phyloP scores from a whole-genome alignment of 2,888 invertebrate species.

The Ceratothoa steindachneri region DNA sequence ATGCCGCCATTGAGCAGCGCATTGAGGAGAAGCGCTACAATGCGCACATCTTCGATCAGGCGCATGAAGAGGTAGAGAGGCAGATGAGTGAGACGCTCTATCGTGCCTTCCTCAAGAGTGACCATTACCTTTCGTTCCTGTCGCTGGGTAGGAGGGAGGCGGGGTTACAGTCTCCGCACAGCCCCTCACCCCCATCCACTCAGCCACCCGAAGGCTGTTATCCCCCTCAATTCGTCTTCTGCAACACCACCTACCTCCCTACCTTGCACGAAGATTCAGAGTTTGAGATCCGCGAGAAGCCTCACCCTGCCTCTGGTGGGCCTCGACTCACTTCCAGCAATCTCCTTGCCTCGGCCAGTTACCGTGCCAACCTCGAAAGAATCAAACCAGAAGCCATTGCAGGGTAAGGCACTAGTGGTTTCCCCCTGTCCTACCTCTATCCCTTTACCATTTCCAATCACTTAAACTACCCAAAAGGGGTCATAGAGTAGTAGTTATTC shows the following conservation, averaged over 20 bases:
- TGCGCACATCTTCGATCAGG: slow-evolving; percentile 56
- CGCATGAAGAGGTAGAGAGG: slow-evolving; percentile 74
- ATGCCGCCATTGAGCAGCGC: slow-evolving; percentile 69
- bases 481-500: too few relatives aligned
- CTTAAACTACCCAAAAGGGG: too few relatives aligned
- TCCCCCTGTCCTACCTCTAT: neutral
- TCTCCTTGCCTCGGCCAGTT: slow-evolving; percentile 39
- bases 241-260: slow-evolving; percentile 63
- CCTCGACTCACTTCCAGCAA: slow-evolving; percentile 31
- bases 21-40: slow-evolving; percentile 65
- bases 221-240: slow-evolving; percentile 48
- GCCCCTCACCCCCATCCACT: slow-evolving; percentile 21
- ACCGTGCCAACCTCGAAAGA: slow-evolving; percentile 30
- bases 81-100: slow-evolving; percentile 83
- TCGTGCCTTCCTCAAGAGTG: slow-evolving; percentile 86
- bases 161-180: slow-evolving; percentile 34
- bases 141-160: slow-evolving; percentile 20
- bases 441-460: neutral
- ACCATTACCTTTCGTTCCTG: slow-evolving; percentile 68
- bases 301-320: neutral
- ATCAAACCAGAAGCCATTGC: slow-evolving; percentile 34
- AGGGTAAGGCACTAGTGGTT: slow-evolving; percentile 30
- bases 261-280: slow-evolving; percentile 84
- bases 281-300: slow-evolving; percentile 54
- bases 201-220: slow-evolving; percentile 13